Base-by-base conservation (phyloP, 2,888 invertebrate species). In the Phanerotoma sp. region DNA sequence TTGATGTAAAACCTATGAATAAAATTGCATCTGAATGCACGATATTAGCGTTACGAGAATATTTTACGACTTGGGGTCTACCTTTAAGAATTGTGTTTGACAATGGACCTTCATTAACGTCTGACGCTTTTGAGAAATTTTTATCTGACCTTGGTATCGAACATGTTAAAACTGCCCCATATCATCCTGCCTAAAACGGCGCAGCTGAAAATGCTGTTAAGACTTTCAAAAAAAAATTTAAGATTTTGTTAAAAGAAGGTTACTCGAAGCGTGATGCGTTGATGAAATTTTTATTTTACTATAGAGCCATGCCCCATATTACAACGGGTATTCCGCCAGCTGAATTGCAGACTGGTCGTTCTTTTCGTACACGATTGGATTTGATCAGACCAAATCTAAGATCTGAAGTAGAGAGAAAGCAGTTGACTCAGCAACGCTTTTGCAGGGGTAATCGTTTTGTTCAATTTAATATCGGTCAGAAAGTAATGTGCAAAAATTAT, bases 1-100 rank as follows among this genome's bases (percentile, higher is more conserved):
- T 62, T 0, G 65, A 68, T 44, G 56, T 67, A 1, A 46, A 51
- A n/a, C 48, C 55, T 5, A 65, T 66, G 65, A 15, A 5, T 3
- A 46, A 16, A n/a, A 63, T 53, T 1, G 56, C 59, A 35, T 52
- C 60, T 1, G 37, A 42, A 21, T 15, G 6, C 3, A 61, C 62
- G 1, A n/a, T n/a, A n/a, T n/a, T n/a, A n/a, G n/a, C n/a, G n/a
- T n/a, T n/a, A n/a, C n/a, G n/a, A n/a, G n/a, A n/a, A n/a, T n/a
- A n/a, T n/a, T n/a, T n/a, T n/a, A n/a, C n/a, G n/a, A n/a, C n/a
- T n/a, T n/a, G n/a, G n/a, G n/a, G n/a, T n/a, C n/a, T n/a, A n/a
- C n/a, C n/a, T n/a, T n/a, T n/a, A n/a, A n/a, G n/a, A n/a, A n/a
- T n/a, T n/a, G n/a, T n/a, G n/a, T n/a, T 50, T 62, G 62, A 65